A percentile compares a stretch with the other conserved stretches of the same genome.
These are phyloP conservation scores for Polietes domitor DNA, from an alignment of 2,888 invertebrate species.

Conservation along the genomic window DNA sequence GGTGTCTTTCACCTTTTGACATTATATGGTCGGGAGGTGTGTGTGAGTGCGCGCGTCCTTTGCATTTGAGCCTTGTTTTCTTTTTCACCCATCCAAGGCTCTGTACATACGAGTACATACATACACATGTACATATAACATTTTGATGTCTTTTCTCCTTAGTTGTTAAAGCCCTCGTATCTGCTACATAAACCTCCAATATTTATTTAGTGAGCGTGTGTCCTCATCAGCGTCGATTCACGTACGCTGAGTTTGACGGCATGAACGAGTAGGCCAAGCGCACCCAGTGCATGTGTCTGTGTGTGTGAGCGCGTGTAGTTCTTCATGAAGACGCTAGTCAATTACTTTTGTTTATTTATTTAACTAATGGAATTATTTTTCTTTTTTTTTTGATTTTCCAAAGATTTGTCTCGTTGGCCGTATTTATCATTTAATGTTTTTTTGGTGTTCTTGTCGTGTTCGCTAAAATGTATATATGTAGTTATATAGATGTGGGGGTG, in stretches of 20 bases:
- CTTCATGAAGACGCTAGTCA: constrained; percentile 57
- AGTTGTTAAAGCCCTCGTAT: not conserved
- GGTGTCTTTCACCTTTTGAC: not conserved
- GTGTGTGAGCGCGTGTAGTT: not conserved
- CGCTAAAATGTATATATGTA: not conserved
- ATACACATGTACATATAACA: not conserved
- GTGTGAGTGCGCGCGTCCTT: constrained; percentile 4
- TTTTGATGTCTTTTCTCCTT: not conserved
- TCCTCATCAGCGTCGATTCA: not conserved
- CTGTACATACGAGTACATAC: not conserved
- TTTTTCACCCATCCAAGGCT: not conserved
- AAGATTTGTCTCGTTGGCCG: constrained; percentile 55
- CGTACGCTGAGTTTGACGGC: not conserved
- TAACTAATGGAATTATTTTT: constrained; percentile 78
- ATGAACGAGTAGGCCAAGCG: not conserved
- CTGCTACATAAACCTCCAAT: constrained; percentile 37
- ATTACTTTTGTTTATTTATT: constrained; percentile 77
- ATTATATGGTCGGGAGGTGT: not conserved
- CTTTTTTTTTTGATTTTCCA: constrained; percentile 24
- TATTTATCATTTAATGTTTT: constrained; percentile 49
- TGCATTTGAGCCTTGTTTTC: constrained; percentile 15
- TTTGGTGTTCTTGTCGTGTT: not conserved
- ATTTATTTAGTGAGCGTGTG: constrained; percentile 31
- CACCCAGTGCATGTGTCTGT: not conserved
- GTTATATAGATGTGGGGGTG: not conserved